Conservation (phyloP, 2,888 invertebrate species). For the Steromphala cineraria region DNA sequence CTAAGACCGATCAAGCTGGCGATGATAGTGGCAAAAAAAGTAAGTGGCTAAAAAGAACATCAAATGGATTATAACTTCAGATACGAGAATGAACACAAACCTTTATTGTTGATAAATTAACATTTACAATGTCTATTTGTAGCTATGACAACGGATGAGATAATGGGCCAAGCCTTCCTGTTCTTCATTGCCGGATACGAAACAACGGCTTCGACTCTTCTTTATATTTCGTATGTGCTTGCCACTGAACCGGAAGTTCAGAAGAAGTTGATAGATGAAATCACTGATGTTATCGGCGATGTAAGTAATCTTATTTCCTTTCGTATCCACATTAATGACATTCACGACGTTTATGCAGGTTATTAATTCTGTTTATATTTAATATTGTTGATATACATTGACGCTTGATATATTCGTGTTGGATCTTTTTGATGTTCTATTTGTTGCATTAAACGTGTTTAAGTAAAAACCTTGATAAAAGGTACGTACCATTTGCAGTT, state of each 20-base stretch:
- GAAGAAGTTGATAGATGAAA: slow-evolving; percentile 45
- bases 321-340: no score
- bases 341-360: no score
- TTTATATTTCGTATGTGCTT: slow-evolving; percentile 43
- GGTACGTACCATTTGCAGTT: neutral
- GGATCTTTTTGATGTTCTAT: no score
- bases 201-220: slow-evolving; percentile 53
- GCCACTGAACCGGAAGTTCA: slow-evolving; percentile 52
- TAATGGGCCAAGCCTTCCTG: slow-evolving; percentile 46
- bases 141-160: slow-evolving; percentile 49
- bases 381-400: no score
- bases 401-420: no score
- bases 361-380: no score
- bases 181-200: slow-evolving; percentile 59
- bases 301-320: slow-evolving; percentile 25
- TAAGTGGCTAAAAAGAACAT: neutral
- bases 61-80: no score
- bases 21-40: neutral
- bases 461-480: neutral
- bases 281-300: slow-evolving; percentile 39
- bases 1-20: no score
- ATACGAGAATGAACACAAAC: no score
- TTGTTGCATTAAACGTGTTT: neutral
- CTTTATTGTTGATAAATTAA: neutral
- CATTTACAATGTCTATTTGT: slow-evolving; percentile 9